A percentile compares a stretch with the other conserved stretches of the same genome.
Evolutionary conservation across 2,888 invertebrate species (phyloP).

Genomic region (Cactoblastis cactorum): DNA sequence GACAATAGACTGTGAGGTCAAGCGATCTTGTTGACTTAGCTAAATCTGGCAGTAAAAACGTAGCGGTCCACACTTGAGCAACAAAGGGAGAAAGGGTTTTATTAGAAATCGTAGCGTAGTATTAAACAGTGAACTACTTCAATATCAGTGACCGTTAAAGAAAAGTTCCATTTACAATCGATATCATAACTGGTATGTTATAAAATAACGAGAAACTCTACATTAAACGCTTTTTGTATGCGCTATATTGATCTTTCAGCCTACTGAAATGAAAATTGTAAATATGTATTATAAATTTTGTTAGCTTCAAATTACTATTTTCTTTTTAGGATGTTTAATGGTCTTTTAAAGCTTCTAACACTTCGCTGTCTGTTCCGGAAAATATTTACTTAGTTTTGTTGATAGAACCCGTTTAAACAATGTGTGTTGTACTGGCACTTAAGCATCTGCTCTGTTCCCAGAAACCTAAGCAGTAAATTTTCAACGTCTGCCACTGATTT

Average conservation of each 20-base stretch:
- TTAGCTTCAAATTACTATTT: no score
- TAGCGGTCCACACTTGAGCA: slow-evolving; percentile 3
- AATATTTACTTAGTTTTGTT: background rate
- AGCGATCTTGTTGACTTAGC: slow-evolving; percentile 14
- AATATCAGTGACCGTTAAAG: slow-evolving; percentile 20
- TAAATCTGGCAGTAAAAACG: slow-evolving; percentile 3
- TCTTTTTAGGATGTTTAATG: no score
- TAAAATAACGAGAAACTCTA: slow-evolving; percentile 21
- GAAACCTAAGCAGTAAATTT: slow-evolving; percentile 3
- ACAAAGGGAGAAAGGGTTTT: slow-evolving; percentile 8
- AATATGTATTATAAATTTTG: background rate
- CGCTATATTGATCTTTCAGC: background rate
- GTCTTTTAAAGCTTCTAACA: background rate
- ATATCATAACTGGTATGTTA: slow-evolving; percentile 23
- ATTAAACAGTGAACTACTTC: background rate
- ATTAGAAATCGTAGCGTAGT: slow-evolving; percentile 1
- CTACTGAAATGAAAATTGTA: background rate
- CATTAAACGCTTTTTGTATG: background rate
- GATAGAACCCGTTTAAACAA: background rate
- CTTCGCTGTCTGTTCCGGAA: background rate
- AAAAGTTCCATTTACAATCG: slow-evolving; percentile 27
- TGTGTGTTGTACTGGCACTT: no score
- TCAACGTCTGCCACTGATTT: slow-evolving; percentile 4
- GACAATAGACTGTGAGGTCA: slow-evolving; percentile 25
- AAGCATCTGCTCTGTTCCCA: slow-evolving; percentile 20